Conservation (phyloP, 2,888 invertebrate species). For the Cheilosia grossa region DNA sequence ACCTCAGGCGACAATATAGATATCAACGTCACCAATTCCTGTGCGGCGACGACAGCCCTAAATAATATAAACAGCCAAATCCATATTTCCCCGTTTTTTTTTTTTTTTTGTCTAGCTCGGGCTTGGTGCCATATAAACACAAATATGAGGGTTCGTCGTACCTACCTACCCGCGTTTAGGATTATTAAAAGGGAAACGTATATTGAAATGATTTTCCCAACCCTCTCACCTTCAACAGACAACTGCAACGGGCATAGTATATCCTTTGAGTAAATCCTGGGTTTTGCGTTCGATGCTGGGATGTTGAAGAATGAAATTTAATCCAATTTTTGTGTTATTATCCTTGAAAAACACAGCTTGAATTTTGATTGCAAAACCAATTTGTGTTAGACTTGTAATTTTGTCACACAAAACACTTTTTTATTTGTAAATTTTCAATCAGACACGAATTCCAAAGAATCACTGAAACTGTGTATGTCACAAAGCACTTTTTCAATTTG, state of each 20-base stretch:
- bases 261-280: conserved; percentile 70
- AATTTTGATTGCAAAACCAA: conserved; percentile 14
- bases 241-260: conserved; percentile 58
- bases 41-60: conserved; percentile 47
- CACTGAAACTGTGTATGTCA: conserved; percentile 19
- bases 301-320: conserved; percentile 48
- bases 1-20: conserved; percentile 65
- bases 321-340: conserved; percentile 69
- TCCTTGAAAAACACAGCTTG: conserved; percentile 31
- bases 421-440: background rate
- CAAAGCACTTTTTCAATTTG: conserved; percentile 21
- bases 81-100: conserved; percentile 23
- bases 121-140: background rate
- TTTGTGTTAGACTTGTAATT: conserved; percentile 13
- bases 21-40: conserved; percentile 57
- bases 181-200: conserved; percentile 48
- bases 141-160: conserved; percentile 5
- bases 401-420: conserved; percentile 5
- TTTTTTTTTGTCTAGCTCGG: background rate
- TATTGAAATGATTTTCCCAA: conserved; percentile 62
- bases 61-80: conserved; percentile 33
- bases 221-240: conserved; percentile 70
- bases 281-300: conserved; percentile 37
- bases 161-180: conserved; percentile 37
- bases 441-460: conserved; percentile 15